Base-by-base conservation (phyloP, 2,113 vertebrate species). In the Artemisiospiza belli region DNA sequence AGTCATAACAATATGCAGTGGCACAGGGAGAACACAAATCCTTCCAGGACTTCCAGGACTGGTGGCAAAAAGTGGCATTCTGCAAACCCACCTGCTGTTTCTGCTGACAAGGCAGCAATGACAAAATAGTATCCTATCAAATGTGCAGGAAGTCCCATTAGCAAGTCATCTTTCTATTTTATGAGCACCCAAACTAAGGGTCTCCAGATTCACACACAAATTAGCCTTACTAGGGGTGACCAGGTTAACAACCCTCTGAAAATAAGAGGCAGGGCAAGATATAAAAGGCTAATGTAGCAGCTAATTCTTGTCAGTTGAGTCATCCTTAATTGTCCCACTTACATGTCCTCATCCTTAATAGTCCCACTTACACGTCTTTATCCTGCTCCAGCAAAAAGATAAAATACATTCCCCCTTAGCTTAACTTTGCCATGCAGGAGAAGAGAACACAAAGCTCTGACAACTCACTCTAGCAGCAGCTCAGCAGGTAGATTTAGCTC, bases 301-400 rank as follows among this genome's bases (percentile, higher is more conserved):
- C 59, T 80, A 87, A 93, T 96, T 92, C 80, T 78, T 78, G 69
- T 86, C 89, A 77, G 59, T 33, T 67, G 72, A 93, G 68, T 49
- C 67, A 63, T 66, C 1, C 0, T 74, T 67, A 95, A 89, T 52
- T 81, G 79, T 47, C 59, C 43, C 58, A 41, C 58, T 88, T 54
- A 46, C 20, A 51, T 2, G 39, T 79, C 55, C 37, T 79, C 77
- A 87, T 39, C 58, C 77, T 87, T 73, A 95, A 88, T 46, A 73
- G 78, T 49, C 49, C 31, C 52, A 41, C 54, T 85, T 49, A 49
- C 20, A 43, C 1, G 35, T 80, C 46, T 43, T 77, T 57, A 87
- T 24, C 68, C 78, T 88, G 62, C 51, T 83, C 37, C 72, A 80
- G 63, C 17, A 41, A 63, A 52, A 35, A 74, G 55, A 62, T n/a